Percentiles rank a stretch among this genome's conserved stretches.
Evolutionary conservation across 2,797 vertebrate genomes (phyloP).

Genomic region (Falco columbarius): DNA sequence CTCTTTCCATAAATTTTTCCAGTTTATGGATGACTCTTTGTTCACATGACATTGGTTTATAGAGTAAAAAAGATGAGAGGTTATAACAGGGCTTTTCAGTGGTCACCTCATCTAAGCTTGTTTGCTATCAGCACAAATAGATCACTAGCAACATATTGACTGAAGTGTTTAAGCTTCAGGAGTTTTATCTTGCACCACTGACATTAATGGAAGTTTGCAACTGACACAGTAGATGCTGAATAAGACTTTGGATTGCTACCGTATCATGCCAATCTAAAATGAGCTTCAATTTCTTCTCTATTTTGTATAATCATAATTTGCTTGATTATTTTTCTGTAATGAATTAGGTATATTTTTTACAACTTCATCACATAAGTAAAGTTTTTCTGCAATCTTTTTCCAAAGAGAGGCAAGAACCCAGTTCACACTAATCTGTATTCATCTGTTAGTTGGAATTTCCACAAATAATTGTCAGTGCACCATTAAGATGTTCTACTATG

Average conservation of each 20-base stretch:
- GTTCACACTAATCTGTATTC: background rate
- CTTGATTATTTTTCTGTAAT: background rate
- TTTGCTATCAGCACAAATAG: conserved; percentile 19
- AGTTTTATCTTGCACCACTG: background rate
- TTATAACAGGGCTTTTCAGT: conserved; percentile 42
- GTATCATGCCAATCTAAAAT: background rate
- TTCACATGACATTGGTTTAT: conserved; percentile 23
- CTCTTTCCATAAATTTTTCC: conserved; percentile 25
- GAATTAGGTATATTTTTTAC: background rate
- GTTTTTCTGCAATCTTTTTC: background rate
- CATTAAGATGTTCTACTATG: background rate
- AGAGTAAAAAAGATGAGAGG: conserved; percentile 46
- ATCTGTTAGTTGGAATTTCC: background rate
- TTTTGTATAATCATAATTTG: background rate
- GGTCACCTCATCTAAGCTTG: background rate
- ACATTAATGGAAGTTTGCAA: background rate
- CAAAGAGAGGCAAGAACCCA: background rate
- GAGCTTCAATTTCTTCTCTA: background rate
- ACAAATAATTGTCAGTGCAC: background rate
- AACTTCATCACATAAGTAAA: background rate
- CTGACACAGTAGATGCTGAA: background rate
- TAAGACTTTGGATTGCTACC: background rate
- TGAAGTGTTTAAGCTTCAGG: conserved; percentile 24
- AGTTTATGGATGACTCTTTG: conserved; percentile 40
- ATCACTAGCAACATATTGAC: conserved; percentile 26